Evolutionary conservation across 2,113 vertebrate genomes (phyloP), one percentile per base, ranked within the genome.

Genomic region (Rutilus rutilus): DNA sequence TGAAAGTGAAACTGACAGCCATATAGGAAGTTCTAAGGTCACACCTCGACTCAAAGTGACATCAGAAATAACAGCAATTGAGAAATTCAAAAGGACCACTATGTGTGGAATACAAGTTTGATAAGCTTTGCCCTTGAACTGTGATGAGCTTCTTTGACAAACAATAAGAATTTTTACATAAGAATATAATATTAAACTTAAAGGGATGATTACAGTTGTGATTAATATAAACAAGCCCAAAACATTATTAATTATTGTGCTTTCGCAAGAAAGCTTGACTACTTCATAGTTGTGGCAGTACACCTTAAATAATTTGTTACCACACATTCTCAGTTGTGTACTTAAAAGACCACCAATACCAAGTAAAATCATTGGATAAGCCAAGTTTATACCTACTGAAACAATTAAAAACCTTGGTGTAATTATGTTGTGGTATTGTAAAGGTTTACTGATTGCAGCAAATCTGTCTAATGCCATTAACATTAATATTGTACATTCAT

Each of bases 381-480:
- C 7, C 17, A 90, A 89, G 30, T 83, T n/a, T 65, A 74, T 25
- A 27, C 47, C 67, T 0, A 92, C 62, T 0, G 92, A 81, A 30
- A 60, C 65, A 0, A 62, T 0, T 36, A 91, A 36, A 42, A 75
- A 23, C 19, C 60, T 71, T 3, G 45, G 74, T 6, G 93, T 94
- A 75, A 96, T 92, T 39, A 92, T 95, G 60, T 14, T 91, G 42
- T 89, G 85, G 33, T 95, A 95, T 10, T 92, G 60, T 83, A 95
- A 88, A 10, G 95, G 93, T 6, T 93, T 92, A 65, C 94, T 92
- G n/a, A 96, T 93, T 30, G 95, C 95, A 42, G 93, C 50, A 30
- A 92, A 94, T 21, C 91, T 89, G 74, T 96, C 93, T 33, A 94
- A 94, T 9, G 94, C 94, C 94, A 95, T 96, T 7, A 92, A 87